phyloP scores from a whole-genome alignment of 2,113 vertebrate species.

The Oryzias woworae region DNA sequence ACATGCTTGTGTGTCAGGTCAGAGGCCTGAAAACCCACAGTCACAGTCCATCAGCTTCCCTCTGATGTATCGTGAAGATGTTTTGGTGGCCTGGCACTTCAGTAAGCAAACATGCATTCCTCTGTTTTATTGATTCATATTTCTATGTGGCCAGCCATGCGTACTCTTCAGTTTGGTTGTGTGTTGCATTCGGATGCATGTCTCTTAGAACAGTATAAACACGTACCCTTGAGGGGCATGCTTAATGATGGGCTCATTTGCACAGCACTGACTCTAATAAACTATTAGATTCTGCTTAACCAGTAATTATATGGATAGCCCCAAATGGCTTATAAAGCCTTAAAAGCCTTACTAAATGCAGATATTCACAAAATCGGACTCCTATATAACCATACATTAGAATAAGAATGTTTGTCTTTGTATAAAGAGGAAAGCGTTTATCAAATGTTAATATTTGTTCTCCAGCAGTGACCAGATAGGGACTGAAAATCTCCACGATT shows the following conservation, averaged over 20 bases:
- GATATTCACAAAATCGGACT: not conserved
- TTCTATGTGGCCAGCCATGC: conserved; percentile 3
- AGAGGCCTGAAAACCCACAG: conserved; percentile 27
- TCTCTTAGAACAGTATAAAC: conserved; percentile 4
- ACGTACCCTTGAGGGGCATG: conserved; percentile 45
- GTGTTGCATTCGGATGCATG: no score
- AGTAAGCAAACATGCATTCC: conserved; percentile 33
- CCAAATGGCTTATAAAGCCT: conserved; percentile 46
- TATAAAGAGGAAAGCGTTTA: not conserved
- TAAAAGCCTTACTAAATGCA: conserved; percentile 35
- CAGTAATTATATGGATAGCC: conserved; percentile 67
- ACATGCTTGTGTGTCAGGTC: conserved; percentile 15
- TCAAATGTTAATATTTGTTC: conserved; percentile 4
- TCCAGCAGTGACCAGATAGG: conserved; percentile 3
- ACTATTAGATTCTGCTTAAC: conserved; percentile 70
- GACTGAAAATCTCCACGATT: conserved; percentile 5
- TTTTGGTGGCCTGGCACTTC: conserved; percentile 64
- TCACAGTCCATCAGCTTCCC: conserved; percentile 30
- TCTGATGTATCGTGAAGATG: conserved; percentile 51
- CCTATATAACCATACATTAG: conserved; percentile 11
- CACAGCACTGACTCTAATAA: conserved; percentile 68
- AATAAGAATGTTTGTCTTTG: conserved; percentile 7
- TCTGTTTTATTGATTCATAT: conserved; percentile 30
- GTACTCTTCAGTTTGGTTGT: no score
- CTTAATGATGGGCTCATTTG: conserved; percentile 69